Evolutionary conservation across 2,888 invertebrate species (phyloP), one percentile per base, ranked within the genome.

Genomic region (Dasypolia templi): DNA sequence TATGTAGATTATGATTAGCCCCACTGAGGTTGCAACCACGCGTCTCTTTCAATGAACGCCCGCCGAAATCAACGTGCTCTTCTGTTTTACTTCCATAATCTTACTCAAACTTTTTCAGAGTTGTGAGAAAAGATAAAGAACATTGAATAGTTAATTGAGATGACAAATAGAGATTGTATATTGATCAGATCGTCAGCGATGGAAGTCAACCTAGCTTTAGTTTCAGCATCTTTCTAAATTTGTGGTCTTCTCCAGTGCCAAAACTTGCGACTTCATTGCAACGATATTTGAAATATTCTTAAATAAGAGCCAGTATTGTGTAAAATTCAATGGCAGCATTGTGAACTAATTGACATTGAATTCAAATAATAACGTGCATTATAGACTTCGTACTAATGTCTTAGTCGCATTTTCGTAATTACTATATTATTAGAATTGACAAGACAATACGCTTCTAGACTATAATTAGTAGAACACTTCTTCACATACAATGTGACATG

Each of bases 321-420:
- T n/a, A 26, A 61, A 49, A 67, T 72, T 67, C 58, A 53, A 59
- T n/a, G 29, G 35, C 11, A 79, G 17, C 53, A 55, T 66, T 58
- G 62, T 42, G 49, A 68, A 63, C 35, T 62, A 69, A 69, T 53
- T 49, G 46, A 49, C 39, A 55, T 39, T 69, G 32, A 82, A 79
- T 53, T 66, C 32, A 58, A 72, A 79, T 83, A 83, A 70, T 64
- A 29, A 62, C 32, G 19, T 39, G 32, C 49, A 64, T 59, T 65
- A 53, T 59, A 75, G 69, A 81, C 75, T 55, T 67, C 32, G 63
- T 70, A 80, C 69, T 68, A 67, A 75, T 83, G 83, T 80, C 51
- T n/a, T 44, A 67, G 58, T 46, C 22, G 7, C 32, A 55, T 66
- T 66, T 35, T 83, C 32, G 65, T 83, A 69, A 81, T 69, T 59